Evolutionary conservation across 2,888 invertebrate species (phyloP), one percentile per base, ranked within the genome.

Genomic region (Cynaeus angustus): DNA sequence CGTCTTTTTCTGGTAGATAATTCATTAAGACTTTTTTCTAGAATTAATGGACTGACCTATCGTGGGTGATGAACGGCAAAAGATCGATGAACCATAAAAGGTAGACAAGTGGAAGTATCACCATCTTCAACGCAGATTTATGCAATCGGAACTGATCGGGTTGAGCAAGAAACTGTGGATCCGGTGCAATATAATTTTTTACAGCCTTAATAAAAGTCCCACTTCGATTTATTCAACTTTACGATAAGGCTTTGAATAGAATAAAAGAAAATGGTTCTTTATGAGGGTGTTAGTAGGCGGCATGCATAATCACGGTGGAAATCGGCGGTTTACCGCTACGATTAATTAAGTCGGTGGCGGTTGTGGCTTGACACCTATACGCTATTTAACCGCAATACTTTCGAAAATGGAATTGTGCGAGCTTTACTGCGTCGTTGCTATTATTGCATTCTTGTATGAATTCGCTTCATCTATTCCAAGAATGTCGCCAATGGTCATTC

Each of bases 271-370:
- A 52, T 66, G 53, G 62, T 68, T 72, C 70, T 72, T 68, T 72
- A 72, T 72, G 72, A 71, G 66, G 61, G 66, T 71, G 68, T 68
- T 68, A 53, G 72, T 66, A 59, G 72, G 70, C 72, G 72, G 72
- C 72, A 68, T 73, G 66, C 71, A 71, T 73, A 73, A 69, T 71
- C 69, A 69, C 45, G 68, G 30, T 45, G 61, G 70, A 50, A 70
- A 70, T 72, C 72, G 52, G 68, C 56, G 56, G 59, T 72, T 53
- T 64, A 58, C 48, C 72, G 64, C 72, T 43, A 67, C 71, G 68
- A 74, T 73, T 74, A 74, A 75, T 75, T 75, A 75, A 74, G 70
- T 73, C 45, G 71, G 52, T 61, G 75, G 62, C 71, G 58, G 61
- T 59, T 16, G 48, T 33, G 56, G 48, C 50, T 62, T 48, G 66